Conservation (phyloP, 1,140 invertebrate species). For the Apocrypta bakeri region DNA sequence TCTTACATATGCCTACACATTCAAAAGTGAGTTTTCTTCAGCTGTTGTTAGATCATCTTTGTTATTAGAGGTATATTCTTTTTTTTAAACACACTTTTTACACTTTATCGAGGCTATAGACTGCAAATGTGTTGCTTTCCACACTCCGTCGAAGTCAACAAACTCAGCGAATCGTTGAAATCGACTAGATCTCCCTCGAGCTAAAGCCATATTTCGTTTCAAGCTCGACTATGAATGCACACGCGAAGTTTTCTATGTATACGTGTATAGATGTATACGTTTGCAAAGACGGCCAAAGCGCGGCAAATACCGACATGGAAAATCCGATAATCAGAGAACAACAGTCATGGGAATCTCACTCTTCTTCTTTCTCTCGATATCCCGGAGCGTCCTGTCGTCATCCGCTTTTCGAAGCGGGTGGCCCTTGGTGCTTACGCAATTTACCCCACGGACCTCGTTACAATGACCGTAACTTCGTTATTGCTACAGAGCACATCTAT, state of each 20-base stretch:
- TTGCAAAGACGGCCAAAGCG: background rate
- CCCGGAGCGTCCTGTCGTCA: background rate
- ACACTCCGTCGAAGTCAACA: background rate
- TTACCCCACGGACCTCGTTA: conserved; percentile 35
- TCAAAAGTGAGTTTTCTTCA: no score
- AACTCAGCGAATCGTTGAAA: background rate
- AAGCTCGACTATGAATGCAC: background rate
- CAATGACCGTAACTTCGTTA: conserved; percentile 48
- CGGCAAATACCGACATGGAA: background rate
- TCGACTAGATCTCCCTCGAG: background rate
- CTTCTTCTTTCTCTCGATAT: background rate
- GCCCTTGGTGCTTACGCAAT: conserved; percentile 13
- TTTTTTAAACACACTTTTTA: no score
- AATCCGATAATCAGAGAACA: conserved; percentile 10
- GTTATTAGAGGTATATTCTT: no score
- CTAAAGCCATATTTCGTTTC: background rate
- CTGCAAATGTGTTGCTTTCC: background rate
- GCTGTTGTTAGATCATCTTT: no score
- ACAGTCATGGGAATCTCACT: conserved; percentile 23
- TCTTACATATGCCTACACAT: no score
- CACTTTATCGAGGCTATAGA: no score
- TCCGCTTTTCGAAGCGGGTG: background rate
- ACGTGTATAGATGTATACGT: no score
- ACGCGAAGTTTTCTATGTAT: no score
- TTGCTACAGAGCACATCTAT: background rate